Evolutionary conservation across 2,797 vertebrate genomes (phyloP), one percentile per base, ranked within the genome.

Genomic region (Liasis olivaceus): DNA sequence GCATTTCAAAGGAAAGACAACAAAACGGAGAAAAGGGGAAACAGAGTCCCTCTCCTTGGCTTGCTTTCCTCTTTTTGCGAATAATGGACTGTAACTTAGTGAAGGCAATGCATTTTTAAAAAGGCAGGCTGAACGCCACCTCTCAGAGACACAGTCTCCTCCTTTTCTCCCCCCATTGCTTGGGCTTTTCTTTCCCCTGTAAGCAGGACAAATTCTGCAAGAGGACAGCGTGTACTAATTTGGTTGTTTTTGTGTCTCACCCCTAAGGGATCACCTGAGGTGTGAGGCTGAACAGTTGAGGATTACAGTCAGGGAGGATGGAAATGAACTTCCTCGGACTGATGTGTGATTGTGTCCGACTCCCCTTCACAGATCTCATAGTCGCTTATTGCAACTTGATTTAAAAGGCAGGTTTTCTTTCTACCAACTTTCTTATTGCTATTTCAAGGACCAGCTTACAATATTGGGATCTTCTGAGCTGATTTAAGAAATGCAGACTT

Each of bases 211-310:
- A 58, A 87, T 90, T 93, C 88, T 86, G 8, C 64, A 87, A 63
- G 42, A 90, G 91, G 92, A 93, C 88, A 60, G 47, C 24, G 8
- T 87, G 66, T 47, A 94, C 0, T 54, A 86, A 11, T 63, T 85
- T 36, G 47, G 86, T 85, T 28, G 0, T 62, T 92, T 93, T 72
- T 93, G 47, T 72, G 94, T 91, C 54, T 56, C 87, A 92, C 60
- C 26, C 64, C 20, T 42, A 31, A 56, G 9, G 88, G 85, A 81
- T 87, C 88, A 91, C 77, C 47, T 14, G 5, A 47, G 72, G 20
- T 5, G 91, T 90, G 93, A 11, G 56, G 89, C 93, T 84, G 4
- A 2, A 36, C 64, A 20, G 0, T 91, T 81, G 84, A 92, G 66
- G n/a, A 89, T 94, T 93, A 11, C 0, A 0, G 62, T 93, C 63